Conservation (phyloP, 2,797 vertebrate genomes). For the Astyanax mexicanus region DNA sequence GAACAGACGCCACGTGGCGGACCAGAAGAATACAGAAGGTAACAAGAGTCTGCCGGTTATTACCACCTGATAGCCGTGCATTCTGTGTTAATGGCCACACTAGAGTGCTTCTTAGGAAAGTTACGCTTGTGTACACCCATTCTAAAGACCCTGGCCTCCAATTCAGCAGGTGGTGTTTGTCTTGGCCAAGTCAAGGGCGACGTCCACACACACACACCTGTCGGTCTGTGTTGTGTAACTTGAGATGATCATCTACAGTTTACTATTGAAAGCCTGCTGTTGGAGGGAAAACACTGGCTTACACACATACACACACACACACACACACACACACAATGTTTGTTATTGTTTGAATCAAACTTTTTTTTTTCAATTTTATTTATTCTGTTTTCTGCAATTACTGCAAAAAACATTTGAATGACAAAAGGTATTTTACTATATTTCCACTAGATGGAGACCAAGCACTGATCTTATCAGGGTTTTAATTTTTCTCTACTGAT, state of each 20-base stretch:
- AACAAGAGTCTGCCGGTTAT: constrained; percentile 12
- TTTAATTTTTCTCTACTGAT: not conserved
- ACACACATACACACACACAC: not conserved
- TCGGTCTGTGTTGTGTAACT: constrained; percentile 42
- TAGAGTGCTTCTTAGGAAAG: constrained; percentile 21
- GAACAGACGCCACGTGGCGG: constrained; percentile 43
- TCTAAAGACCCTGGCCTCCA: constrained; percentile 29
- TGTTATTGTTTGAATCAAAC: not conserved
- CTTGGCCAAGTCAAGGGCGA: constrained; percentile 22
- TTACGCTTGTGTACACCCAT: not conserved
- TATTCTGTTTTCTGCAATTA: not conserved
- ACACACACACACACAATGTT: not conserved
- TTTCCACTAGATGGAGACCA: constrained; percentile 39
- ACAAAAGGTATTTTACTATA: constrained; percentile 1
- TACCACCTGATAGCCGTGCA: constrained; percentile 41
- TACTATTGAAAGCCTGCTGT: constrained; percentile 17
- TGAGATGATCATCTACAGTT: constrained; percentile 19
- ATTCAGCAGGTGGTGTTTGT: constrained; percentile 37
- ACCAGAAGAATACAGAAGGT: constrained; percentile 16
- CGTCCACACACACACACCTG: constrained; percentile 27
- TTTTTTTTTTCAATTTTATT: not conserved
- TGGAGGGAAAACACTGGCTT: not conserved
- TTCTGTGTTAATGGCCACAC: constrained; percentile 17
- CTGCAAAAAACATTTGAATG: not conserved
- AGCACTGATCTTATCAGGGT: not conserved